A percentile compares a stretch with the other conserved stretches of the same genome.
Conservation (phyloP, 2,888 invertebrate genomes). For the Aplocera efformata region DNA sequence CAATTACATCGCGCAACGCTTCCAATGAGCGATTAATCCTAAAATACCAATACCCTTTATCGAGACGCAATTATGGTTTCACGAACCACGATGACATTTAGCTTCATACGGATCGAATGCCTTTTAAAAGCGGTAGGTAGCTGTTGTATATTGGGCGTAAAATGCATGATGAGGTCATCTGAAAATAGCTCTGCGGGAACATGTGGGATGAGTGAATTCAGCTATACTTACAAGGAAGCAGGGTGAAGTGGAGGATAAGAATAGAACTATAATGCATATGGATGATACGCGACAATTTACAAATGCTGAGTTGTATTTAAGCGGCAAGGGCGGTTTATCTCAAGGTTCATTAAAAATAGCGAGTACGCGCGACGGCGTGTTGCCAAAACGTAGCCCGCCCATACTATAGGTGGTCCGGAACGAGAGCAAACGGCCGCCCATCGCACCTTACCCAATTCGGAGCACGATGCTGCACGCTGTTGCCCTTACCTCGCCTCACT, state of each 20-base stretch:
- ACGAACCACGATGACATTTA: slow-evolving; percentile 50
- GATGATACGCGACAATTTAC: slow-evolving; percentile 40
- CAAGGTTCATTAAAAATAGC: slow-evolving; percentile 78
- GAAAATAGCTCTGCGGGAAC: slow-evolving; percentile 51
- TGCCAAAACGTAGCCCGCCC: slow-evolving; percentile 73
- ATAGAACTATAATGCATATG: slow-evolving; percentile 43
- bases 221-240: slow-evolving; percentile 40
- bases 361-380: slow-evolving; percentile 51
- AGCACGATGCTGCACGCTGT: slow-evolving; percentile 31
- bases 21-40: slow-evolving; percentile 20
- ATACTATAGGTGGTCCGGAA: slow-evolving; percentile 54
- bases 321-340: slow-evolving; percentile 74
- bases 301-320: slow-evolving; percentile 50
- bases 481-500: slow-evolving; percentile 11
- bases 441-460: slow-evolving; percentile 57
- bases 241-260: slow-evolving; percentile 42
- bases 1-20: slow-evolving; percentile 10
- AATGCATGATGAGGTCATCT: slow-evolving; percentile 57
- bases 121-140: slow-evolving; percentile 48
- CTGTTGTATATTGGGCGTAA: slow-evolving; percentile 45
- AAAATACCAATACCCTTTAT: slow-evolving; percentile 33
- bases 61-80: slow-evolving; percentile 34
- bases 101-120: slow-evolving; percentile 46
- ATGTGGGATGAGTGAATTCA: slow-evolving; percentile 40
- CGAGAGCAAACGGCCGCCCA: slow-evolving; percentile 39